phyloP scores from a whole-genome alignment of 2,888 invertebrate genomes.

The Drosophila birchii region DNA sequence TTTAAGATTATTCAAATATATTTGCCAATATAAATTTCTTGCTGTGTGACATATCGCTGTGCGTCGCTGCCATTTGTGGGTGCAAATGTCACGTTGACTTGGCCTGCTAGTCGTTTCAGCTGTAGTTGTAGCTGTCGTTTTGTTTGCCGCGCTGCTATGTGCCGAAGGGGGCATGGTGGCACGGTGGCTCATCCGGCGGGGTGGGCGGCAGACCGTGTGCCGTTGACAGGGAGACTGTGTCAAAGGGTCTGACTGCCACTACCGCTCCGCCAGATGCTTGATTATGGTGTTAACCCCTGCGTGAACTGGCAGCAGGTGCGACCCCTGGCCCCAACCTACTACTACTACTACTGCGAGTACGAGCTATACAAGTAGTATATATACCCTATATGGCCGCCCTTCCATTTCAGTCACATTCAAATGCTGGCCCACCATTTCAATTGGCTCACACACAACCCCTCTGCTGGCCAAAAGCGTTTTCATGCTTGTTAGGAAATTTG shows the following conservation, averaged over 20 bases:
- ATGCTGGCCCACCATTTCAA: conserved; percentile 62
- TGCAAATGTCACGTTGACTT: conserved; percentile 80
- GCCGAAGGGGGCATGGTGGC: conserved; percentile 24
- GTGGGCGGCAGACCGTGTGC: conserved; percentile 32
- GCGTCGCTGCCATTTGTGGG: conserved; percentile 68
- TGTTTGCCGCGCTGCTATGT: conserved; percentile 60
- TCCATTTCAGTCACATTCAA: conserved; percentile 54
- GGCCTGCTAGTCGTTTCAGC: conserved; percentile 46
- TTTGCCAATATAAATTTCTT: conserved; percentile 9
- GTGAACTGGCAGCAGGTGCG: conserved; percentile 73
- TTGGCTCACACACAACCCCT: conserved; percentile 47
- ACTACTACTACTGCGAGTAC: not conserved
- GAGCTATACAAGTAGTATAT: not conserved
- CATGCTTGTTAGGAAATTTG: conserved; percentile 71
- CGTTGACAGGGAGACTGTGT: conserved; percentile 37
- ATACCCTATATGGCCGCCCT: conserved; percentile 1
- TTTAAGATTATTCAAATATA: not conserved
- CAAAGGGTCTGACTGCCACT: conserved; percentile 48
- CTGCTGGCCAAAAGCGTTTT: conserved; percentile 53
- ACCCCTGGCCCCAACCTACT: conserved; percentile 23
- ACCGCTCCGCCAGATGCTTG: conserved; percentile 59
- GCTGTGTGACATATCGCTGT: conserved; percentile 43
- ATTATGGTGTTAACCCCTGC: conserved; percentile 75
- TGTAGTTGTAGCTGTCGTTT: conserved; percentile 36
- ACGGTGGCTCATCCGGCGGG: conserved; percentile 2